These are phyloP conservation scores for Prunella strophiata DNA, from an alignment of 2,797 vertebrate genomes.

Conservation along the genomic window DNA sequence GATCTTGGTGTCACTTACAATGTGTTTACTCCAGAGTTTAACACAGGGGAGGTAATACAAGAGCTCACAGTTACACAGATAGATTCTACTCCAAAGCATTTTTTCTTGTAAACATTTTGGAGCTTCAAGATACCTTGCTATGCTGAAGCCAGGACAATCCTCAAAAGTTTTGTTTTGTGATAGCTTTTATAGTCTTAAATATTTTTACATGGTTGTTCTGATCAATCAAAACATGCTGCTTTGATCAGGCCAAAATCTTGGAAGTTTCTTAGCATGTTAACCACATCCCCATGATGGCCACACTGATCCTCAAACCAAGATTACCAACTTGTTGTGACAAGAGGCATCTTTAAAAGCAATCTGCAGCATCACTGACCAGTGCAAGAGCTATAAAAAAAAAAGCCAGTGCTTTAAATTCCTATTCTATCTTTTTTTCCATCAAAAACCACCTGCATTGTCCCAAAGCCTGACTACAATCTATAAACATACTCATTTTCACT, in stretches of 20 bases:
- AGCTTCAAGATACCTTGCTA: not conserved
- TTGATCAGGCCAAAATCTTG: not conserved
- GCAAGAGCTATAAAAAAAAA: not conserved
- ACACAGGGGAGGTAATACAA: not conserved
- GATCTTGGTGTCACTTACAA: not conserved
- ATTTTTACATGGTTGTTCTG: not conserved
- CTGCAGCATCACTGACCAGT: not conserved
- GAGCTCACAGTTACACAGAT: not conserved
- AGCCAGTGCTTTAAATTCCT: not conserved
- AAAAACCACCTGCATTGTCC: slow-evolving; percentile 25
- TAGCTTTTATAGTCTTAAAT: not conserved
- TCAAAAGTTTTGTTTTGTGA: not conserved
- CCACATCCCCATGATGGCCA: not conserved
- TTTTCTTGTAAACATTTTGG: not conserved
- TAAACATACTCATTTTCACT: slow-evolving; percentile 30
- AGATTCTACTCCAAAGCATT: not conserved
- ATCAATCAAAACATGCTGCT: not conserved
- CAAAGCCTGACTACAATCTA: not conserved
- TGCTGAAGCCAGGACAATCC: not conserved
- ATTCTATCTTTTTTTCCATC: not conserved
- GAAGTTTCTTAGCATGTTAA: not conserved
- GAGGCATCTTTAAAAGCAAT: not conserved
- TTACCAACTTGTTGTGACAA: not conserved
- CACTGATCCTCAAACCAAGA: not conserved
- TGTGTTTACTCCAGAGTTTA: not conserved